Base-by-base conservation (phyloP, 2,797 vertebrate species). In the Neosalanx taihuensis region DNA sequence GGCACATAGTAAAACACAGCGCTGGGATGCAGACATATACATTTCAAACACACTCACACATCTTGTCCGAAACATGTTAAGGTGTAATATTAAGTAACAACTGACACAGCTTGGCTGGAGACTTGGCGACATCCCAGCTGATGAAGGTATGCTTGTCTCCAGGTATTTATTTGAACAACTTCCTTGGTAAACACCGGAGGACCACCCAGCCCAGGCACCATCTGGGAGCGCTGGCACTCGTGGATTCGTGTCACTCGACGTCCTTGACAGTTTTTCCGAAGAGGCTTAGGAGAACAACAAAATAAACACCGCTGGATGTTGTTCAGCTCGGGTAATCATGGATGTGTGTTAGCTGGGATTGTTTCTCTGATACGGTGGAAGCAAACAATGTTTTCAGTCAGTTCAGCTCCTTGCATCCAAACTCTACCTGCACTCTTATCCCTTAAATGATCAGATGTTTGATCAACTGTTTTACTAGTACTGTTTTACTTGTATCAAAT, bases 131-230 rank as follows among this genome's bases (percentile, higher is more conserved):
- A 67, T 71, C 67, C 20, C 73, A 63, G 53, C 68, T 77, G 75
- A 74, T 71, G 64, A 71, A 71, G 72, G 65, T 73, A 49, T 71
- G 70, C 33, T 53, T 57, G 72, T 82, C 64, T 69, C 57, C 12
- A n/a, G 33, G 31, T n/a, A 64, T 76, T 77, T 81, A 76, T 80
- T 84, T 76, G 68, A 81, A 77, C 26, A 74, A 62, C 69, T 64
- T 76, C 73, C 77, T 70, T 49, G 64, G 70, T 75, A 78, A 78
- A 74, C 74, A 74, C 68, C 63, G 49, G 65, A 20, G 65, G 79
- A 81, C 81, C 83, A 79, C 78, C 82, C 76, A 1, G 79, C 71
- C 72, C 66, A 63, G 61, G 51, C 5, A 30, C 76, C 76, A 79
- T 76, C 77, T 76, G 83, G 69, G 17, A 26, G 58, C 13, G 7